Evolutionary conservation across 2,113 vertebrate species (phyloP), one percentile per base, ranked within the genome.

Genomic region (Tachycineta bicolor): DNA sequence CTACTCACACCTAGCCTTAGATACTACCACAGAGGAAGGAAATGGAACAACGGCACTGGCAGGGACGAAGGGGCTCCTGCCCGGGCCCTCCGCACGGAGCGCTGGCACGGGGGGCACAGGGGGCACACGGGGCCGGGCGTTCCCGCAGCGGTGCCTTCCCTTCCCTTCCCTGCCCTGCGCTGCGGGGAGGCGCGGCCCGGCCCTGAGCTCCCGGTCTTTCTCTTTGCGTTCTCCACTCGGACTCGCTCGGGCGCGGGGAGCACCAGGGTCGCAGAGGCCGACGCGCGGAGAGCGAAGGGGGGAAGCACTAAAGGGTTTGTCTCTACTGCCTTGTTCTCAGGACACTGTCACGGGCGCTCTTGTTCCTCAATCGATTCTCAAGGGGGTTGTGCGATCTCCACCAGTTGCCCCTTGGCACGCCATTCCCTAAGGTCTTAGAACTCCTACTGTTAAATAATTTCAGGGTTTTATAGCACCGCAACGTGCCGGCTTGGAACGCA

Each of bases 1-100:
- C 97, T 95, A 96, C 90, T 97, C 94, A 97, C 96, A 97, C 95
- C 97, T 96, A 98, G 97, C 98, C 98, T 98, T 98, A 86, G 92
- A 85, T 19, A 85, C 92, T 77, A 93, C 80, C 96, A 95, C 78
- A 90, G 97, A 97, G 84, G 93, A 97, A 96, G 97, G 97, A 97
- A 93, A 97, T 90, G 96, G 94, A 96, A 96, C 94, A 90, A 75
- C 49, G 23, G 90, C 70, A n/a, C 89, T 13, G 84, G 85, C 29
- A 9, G 87, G 80, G 80, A 92, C 23, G 1, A 26, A 71, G 93
- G 31, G 83, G 86, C 90, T 90, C 15, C 94, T 69, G 82, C 78
- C 80, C 6, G 16, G 87, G 62, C 50, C 73, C 85, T 84, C 56
- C 16, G 41, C 52, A 11, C 6, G 17, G 71, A 39, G 17, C 3